Percentiles rank a stretch among this genome's conserved stretches.
phyloP scores from a whole-genome alignment of 2,888 invertebrate genomes.

The Thecocarcelia acutangulata region DNA sequence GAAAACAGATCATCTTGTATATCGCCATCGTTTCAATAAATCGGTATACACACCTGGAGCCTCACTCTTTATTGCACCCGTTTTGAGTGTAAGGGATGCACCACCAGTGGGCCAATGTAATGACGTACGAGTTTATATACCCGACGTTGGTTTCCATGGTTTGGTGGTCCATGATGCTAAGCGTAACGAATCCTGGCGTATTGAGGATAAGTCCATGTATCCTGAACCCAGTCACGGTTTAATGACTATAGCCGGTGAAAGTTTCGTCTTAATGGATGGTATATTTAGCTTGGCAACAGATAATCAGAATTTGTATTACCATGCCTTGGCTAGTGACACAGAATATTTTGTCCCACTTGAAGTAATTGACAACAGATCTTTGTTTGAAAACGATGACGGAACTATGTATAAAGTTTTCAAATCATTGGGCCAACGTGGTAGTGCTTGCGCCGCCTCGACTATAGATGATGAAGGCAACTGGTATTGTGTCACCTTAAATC shows the following conservation, averaged over 20 bases:
- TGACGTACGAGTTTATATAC: constrained; percentile 84
- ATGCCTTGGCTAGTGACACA: constrained; percentile 84
- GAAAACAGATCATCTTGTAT: constrained; percentile 83
- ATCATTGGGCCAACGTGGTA: constrained; percentile 83
- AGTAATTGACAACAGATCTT: constrained; percentile 82
- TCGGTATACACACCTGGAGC: constrained; percentile 72
- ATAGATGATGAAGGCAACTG: constrained; percentile 81
- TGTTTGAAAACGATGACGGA: constrained; percentile 80
- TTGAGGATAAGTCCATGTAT: constrained; percentile 83
- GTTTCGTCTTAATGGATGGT: constrained; percentile 86
- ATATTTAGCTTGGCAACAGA: constrained; percentile 84
- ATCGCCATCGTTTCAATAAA: constrained; percentile 76
- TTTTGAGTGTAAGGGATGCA: constrained; percentile 83
- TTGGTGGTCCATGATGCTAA: constrained; percentile 84
- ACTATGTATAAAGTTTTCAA: constrained; percentile 82
- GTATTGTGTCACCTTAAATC: constrained; percentile 85
- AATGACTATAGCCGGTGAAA: constrained; percentile 83
- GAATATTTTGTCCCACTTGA: constrained; percentile 84
- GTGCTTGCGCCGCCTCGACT: constrained; percentile 88
- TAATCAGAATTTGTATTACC: constrained; percentile 83
- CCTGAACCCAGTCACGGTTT: constrained; percentile 84
- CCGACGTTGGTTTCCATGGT: constrained; percentile 84
- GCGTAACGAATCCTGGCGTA: constrained; percentile 83
- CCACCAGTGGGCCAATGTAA: constrained; percentile 81
- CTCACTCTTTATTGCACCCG: constrained; percentile 77